Base-by-base conservation (phyloP, 1,140 invertebrate genomes). In the Aphaenogaster rudis region DNA sequence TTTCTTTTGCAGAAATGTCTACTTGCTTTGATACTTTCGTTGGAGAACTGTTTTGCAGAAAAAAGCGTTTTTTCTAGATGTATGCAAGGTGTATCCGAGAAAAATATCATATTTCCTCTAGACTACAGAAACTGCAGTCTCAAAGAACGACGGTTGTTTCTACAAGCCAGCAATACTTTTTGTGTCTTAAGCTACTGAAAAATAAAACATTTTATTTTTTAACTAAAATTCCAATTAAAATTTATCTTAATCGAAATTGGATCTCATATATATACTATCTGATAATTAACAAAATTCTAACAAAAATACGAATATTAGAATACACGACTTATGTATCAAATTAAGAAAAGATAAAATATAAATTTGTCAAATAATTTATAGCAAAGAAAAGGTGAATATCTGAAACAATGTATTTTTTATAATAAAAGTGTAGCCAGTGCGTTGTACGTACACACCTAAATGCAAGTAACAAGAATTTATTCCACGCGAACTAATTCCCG, bases 81-180 rank as follows among this genome's bases (percentile, higher is more conserved):
- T 42, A n/a, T 36, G 33, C 63, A 71, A 81, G 78, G 2, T 57
- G 11, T 79, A 79, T 36, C 2, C 15, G 45, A 69, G 48, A 42
- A 81, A 81, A 69, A 81, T 79, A 79, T 66, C 77, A 64, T 54
- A 69, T 81, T 81, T 81, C 21, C 64, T 80, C n/a, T 54, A 71
- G 48, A 39, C n/a, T 48, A 63, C 21, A 48, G 57, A 33, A 78
- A 33, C 50, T 78, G 9, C 48, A 54, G 3, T 80, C 36, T 81
- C 64, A 69, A 81, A 81, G 48, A 54, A 71, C 36, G 36, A 71
- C 15, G 48, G 48, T 71, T 81, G 21, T 71, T 81, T 69, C n/a
- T 42, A 71, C 9, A 9, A 71, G 15, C 33, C 1, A 48, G 76
- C 76, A 69, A 71, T 52, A 69, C 13, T 80, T 81, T 78, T 57